Evolutionary conservation across 1,140 invertebrate genomes (phyloP).

Genomic region (Pseudomyrmex cubaensis): DNA sequence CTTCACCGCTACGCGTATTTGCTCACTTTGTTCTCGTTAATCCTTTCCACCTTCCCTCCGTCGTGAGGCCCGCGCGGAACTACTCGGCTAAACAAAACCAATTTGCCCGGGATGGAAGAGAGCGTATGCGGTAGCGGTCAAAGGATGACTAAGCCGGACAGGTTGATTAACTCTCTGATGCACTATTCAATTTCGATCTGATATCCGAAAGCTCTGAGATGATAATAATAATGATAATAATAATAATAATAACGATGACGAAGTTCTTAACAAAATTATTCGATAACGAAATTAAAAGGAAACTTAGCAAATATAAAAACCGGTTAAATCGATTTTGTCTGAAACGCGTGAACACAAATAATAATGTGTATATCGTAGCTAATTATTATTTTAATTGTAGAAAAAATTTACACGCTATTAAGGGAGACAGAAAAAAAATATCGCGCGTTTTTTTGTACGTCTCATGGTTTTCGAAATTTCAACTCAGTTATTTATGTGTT

Average conservation of each 20-base stretch:
- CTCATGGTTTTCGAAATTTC: slow-evolving; percentile 17
- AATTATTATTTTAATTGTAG: background rate
- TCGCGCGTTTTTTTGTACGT: background rate
- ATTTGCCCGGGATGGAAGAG: slow-evolving; percentile 22
- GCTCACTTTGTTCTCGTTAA: slow-evolving; percentile 65
- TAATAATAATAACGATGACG: background rate
- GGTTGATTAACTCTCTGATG: slow-evolving; percentile 55
- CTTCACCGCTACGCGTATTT: slow-evolving; percentile 75
- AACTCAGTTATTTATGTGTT: slow-evolving; percentile 20
- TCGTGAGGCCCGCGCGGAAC: slow-evolving; percentile 30
- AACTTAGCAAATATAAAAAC: no score
- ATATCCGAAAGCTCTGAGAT: slow-evolving; percentile 3
- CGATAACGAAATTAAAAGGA: background rate
- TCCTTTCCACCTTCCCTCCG: slow-evolving; percentile 34
- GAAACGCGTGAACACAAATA: no score
- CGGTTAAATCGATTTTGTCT: no score
- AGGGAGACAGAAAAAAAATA: background rate
- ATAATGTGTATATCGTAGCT: background rate
- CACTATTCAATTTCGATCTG: slow-evolving; percentile 48
- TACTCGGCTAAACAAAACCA: slow-evolving; percentile 53
- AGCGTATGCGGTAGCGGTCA: slow-evolving; percentile 59
- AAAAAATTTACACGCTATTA: no score
- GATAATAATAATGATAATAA: background rate
- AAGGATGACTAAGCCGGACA: slow-evolving; percentile 55
- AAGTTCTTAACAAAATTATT: slow-evolving; percentile 27